These are phyloP conservation scores for Sitobion miscanthi DNA, from an alignment of 1,140 invertebrate genomes.

Conservation along the genomic window DNA sequence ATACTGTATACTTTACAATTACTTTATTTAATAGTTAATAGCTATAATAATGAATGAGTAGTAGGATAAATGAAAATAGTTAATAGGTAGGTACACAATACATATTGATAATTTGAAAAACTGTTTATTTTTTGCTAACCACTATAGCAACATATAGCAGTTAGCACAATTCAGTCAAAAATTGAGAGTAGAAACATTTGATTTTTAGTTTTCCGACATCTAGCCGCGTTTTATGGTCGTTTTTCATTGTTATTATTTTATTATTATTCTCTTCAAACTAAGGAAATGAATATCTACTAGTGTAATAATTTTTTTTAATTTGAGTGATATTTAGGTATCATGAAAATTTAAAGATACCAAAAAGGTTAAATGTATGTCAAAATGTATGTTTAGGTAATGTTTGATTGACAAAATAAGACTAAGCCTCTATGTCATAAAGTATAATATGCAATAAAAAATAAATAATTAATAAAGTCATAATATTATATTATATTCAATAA, in stretches of 20 bases:
- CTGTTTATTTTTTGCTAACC: no score
- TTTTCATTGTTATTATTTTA: neutral
- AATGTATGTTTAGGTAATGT: neutral
- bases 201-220: no score
- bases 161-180: no score
- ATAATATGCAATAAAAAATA: no score
- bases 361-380: neutral
- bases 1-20: neutral
- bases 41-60: neutral
- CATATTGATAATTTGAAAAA: no score
- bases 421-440: no score
- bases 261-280: neutral
- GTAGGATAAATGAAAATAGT: neutral
- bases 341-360: neutral
- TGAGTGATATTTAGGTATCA: neutral
- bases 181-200: no score
- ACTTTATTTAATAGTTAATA: neutral
- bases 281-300: neutral
- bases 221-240: neutral
- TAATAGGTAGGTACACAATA: neutral
- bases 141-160: no score
- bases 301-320: neutral
- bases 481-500: neutral
- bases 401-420: no score
- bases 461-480: neutral